A percentile compares a stretch with the other conserved stretches of the same genome.
phyloP scores from a whole-genome alignment of 2,888 invertebrate genomes.

The Rotaria magnacalcarata region DNA sequence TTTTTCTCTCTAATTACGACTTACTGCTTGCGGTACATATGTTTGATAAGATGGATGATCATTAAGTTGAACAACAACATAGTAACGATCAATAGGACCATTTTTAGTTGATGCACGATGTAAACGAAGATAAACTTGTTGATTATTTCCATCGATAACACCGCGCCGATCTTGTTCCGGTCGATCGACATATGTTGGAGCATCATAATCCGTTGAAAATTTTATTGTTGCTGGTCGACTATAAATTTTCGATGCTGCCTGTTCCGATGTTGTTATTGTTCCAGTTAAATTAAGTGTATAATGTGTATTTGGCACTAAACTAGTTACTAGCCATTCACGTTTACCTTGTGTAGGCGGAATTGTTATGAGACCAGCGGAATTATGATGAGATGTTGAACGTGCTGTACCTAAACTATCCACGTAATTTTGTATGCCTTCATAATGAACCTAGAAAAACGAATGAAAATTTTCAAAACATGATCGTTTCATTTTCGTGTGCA shows the following conservation, averaged over 20 bases:
- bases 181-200: slow-evolving; percentile 14
- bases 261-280: neutral
- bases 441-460: neutral
- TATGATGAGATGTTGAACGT: slow-evolving; percentile 6
- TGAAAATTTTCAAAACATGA: neutral
- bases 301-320: slow-evolving; percentile 35
- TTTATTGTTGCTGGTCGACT: slow-evolving; percentile 21
- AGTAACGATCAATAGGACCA: slow-evolving; percentile 35
- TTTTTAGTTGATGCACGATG: slow-evolving; percentile 31
- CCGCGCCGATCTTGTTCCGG: neutral
- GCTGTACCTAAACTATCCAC: slow-evolving; percentile 19
- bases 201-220: slow-evolving; percentile 20
- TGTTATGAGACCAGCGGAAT: slow-evolving; percentile 33
- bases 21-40: neutral
- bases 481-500: too few relatives aligned
- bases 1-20: neutral
- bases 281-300: slow-evolving; percentile 42
- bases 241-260: neutral
- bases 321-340: slow-evolving; percentile 43
- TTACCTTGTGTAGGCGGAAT: neutral
- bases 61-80: neutral
- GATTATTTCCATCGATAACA: neutral
- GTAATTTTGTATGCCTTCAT: slow-evolving; percentile 25
- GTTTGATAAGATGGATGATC: neutral
- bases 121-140: neutral